These are phyloP conservation scores for Aleiodes leptofemur DNA, from an alignment of 2,888 invertebrate genomes.

Conservation along the genomic window DNA sequence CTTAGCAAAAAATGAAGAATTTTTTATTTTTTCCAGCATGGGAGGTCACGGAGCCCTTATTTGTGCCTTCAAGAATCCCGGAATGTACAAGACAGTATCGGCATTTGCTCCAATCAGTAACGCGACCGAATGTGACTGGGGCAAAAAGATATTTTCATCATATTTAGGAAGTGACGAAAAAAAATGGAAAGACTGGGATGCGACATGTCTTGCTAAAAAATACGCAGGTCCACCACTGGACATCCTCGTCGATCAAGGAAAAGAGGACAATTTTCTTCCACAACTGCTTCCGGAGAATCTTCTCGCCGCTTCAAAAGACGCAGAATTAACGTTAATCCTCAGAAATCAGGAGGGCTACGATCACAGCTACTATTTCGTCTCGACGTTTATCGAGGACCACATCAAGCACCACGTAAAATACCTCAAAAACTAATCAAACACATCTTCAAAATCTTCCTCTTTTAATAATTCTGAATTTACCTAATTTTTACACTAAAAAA, in stretches of 20 bases:
- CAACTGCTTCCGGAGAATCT: constrained; percentile 92
- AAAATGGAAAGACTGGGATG: constrained; percentile 93
- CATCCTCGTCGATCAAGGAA: constrained; percentile 94
- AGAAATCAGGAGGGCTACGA: constrained; percentile 92
- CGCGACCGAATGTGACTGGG: constrained; percentile 91
- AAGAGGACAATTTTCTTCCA: constrained; percentile 86
- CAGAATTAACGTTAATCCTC: constrained; percentile 82
- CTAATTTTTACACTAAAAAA: background rate
- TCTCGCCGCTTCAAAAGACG: constrained; percentile 81
- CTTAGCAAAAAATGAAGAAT: background rate
- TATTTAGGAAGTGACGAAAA: constrained; percentile 84
- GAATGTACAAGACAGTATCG: constrained; percentile 90
- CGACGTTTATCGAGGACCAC: constrained; percentile 95
- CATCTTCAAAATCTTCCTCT: constrained; percentile 37
- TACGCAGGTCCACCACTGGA: constrained; percentile 91
- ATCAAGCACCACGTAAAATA: constrained; percentile 91
- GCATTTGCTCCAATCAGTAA: constrained; percentile 97
- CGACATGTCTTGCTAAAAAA: constrained; percentile 86
- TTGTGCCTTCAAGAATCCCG: constrained; percentile 93
- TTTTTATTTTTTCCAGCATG: constrained; percentile 83
- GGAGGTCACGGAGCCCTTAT: constrained; percentile 98
- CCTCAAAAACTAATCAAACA: constrained; percentile 76
- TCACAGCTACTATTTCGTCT: constrained; percentile 95
- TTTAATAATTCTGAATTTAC: background rate
- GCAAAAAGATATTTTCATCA: constrained; percentile 88